phyloP scores from a whole-genome alignment of 2,113 vertebrate species.

The Nothoprocta perdicaria region DNA sequence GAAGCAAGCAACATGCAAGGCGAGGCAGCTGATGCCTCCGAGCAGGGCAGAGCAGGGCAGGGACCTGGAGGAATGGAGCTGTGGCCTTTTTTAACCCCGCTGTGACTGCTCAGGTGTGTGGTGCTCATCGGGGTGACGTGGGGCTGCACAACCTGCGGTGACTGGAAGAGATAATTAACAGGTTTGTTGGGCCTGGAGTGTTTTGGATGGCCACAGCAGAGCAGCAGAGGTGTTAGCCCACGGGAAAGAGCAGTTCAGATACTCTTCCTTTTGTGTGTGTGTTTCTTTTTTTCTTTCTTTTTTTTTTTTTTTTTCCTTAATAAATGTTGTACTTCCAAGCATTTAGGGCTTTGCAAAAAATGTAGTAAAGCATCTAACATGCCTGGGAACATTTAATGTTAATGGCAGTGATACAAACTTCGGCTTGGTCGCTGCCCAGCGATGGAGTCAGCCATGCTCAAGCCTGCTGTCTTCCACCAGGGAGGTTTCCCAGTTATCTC shows the following conservation, averaged over 20 bases:
- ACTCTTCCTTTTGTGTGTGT: too few relatives aligned
- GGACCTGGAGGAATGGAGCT: not conserved
- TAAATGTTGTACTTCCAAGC: not conserved
- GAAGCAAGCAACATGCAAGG: not conserved
- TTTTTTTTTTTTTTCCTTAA: not conserved
- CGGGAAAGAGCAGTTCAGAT: not conserved
- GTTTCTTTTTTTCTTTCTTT: too few relatives aligned
- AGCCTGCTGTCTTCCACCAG: not conserved
- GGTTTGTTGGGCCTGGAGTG: not conserved
- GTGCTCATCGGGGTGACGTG: not conserved
- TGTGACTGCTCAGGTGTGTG: not conserved
- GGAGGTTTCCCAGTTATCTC: not conserved
- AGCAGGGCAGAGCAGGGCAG: rapidly evolving
- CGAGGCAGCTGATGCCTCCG: not conserved
- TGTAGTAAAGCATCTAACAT: not conserved
- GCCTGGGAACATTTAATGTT: not conserved
- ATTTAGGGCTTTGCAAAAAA: not conserved
- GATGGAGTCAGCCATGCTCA: not conserved
- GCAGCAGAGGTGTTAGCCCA: not conserved
- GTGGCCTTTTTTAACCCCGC: not conserved
- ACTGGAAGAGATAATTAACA: not conserved
- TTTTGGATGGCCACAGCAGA: not conserved
- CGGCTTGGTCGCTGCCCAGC: not conserved
- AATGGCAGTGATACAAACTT: not conserved
- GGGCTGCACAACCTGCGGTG: not conserved